Evolutionary conservation across 1,140 invertebrate genomes (phyloP).

Genomic region (Drosophila subpulchrella): DNA sequence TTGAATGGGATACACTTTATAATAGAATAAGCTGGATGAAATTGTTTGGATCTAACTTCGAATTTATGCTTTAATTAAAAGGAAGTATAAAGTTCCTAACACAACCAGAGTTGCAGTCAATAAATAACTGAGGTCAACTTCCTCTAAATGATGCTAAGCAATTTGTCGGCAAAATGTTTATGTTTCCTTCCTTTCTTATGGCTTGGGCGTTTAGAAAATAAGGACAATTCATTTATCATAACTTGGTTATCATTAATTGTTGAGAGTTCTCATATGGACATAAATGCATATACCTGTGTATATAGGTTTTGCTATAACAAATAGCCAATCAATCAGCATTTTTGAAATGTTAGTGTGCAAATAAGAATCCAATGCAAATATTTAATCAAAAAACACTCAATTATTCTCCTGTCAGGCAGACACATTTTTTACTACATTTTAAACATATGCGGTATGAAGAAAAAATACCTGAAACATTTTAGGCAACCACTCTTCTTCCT

Average conservation of each 20-base stretch:
- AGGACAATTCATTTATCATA: not conserved
- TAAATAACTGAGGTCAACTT: slow-evolving; percentile 2
- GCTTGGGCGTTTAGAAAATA: not conserved
- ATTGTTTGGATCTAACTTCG: slow-evolving; percentile 3
- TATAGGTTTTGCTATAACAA: no score
- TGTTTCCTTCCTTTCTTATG: not conserved
- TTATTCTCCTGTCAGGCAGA: not conserved
- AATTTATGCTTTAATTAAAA: slow-evolving; percentile 34
- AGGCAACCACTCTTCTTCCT: no score
- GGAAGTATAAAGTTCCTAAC: not conserved
- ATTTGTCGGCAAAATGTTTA: slow-evolving; percentile 3
- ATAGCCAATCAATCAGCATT: no score
- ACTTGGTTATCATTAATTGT: no score
- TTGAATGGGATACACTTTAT: slow-evolving; percentile 25
- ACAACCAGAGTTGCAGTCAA: not conserved
- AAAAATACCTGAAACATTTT: not conserved
- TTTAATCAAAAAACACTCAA: not conserved
- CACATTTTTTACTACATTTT: not conserved
- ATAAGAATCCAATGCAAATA: not conserved
- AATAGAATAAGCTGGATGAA: slow-evolving; percentile 11
- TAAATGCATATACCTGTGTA: no score
- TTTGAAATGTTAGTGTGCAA: not conserved
- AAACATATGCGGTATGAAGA: no score
- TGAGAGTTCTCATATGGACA: no score
- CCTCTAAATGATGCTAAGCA: not conserved